Base-by-base conservation (phyloP, 2,797 vertebrate species). In the Odontamblyopus lacepedii region DNA sequence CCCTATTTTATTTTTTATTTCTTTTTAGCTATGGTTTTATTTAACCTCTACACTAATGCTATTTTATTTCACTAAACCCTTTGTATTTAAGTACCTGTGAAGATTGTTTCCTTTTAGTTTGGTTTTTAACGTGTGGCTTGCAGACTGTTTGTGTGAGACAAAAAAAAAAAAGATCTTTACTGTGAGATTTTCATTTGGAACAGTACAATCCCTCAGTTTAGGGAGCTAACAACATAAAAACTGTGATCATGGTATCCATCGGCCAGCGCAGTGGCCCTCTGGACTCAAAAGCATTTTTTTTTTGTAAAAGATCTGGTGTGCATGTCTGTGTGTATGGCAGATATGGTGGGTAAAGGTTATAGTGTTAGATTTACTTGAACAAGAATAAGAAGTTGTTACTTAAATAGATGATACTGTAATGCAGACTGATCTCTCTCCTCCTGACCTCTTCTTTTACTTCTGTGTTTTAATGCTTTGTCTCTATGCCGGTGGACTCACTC, bases 391-490 rank as follows among this genome's bases (percentile, higher is more conserved):
- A 79, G 83, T 86, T 85, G 86, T 92, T 89, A 88, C 86, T 89
- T 79, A 80, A 82, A 77, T 90, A 91, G 88, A 92, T 75, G 79
- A 84, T 91, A 91, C 90, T 91, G 89, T 90, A 88, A 89, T 82
- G 85, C 89, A 87, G 85, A 85, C 86, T 79, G 86, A 88, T 81
- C 85, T 91, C 85, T 89, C 87, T 91, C 89, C 90, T 92, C 89
- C 90, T 84, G 89, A 90, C 87, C 89, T 91, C 88, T 78, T 85
- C 87, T 78, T 89, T 89, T 91, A 89, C 91, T 92, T 92, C 88
- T 93, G 91, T 92, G 89, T 92, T 92, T 89, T 90, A 92, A 92
- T 87, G 93, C 93, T 93, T 94, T 79, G 87, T 93, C 87, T 91
- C 87, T 87, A 87, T 90, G 91, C 90, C 90, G 85, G 87, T 90